phyloP scores from a whole-genome alignment of 1,140 invertebrate species.

The Achatina immaculata region DNA sequence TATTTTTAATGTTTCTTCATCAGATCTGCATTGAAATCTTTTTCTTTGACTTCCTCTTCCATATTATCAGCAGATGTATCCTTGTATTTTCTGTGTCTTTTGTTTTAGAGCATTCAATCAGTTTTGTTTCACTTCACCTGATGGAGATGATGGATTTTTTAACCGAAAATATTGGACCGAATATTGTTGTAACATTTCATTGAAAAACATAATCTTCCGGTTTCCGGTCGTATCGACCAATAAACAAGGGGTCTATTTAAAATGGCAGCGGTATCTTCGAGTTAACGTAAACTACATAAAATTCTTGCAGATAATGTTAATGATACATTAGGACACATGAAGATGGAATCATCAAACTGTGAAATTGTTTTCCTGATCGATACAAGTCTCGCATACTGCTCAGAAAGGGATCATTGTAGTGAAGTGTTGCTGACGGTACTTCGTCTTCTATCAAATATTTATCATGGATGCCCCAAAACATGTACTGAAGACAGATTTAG shows the following conservation, averaged over 20 bases:
- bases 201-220: too few relatives aligned
- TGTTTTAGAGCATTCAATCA: too few relatives aligned
- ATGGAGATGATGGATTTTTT: too few relatives aligned
- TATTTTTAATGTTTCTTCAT: too few relatives aligned
- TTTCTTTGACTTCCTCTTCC: too few relatives aligned
- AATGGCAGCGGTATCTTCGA: constrained; percentile 2
- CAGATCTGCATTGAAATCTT: too few relatives aligned
- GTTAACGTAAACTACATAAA: neutral
- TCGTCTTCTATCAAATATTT: neutral
- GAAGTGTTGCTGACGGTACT: neutral
- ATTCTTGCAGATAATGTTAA: neutral
- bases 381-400: constrained; percentile 7
- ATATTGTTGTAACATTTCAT: too few relatives aligned
- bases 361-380: constrained; percentile 25
- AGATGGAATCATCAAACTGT: neutral
- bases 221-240: too few relatives aligned
- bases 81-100: too few relatives aligned
- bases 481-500: neutral
- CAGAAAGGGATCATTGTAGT: constrained; percentile 2
- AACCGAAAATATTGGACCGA: too few relatives aligned
- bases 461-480: neutral
- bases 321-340: neutral
- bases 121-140: too few relatives aligned
- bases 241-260: neutral
- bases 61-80: too few relatives aligned